Base-by-base conservation (phyloP, 2,113 vertebrate species). In the Poeciliopsis turrubarensis region DNA sequence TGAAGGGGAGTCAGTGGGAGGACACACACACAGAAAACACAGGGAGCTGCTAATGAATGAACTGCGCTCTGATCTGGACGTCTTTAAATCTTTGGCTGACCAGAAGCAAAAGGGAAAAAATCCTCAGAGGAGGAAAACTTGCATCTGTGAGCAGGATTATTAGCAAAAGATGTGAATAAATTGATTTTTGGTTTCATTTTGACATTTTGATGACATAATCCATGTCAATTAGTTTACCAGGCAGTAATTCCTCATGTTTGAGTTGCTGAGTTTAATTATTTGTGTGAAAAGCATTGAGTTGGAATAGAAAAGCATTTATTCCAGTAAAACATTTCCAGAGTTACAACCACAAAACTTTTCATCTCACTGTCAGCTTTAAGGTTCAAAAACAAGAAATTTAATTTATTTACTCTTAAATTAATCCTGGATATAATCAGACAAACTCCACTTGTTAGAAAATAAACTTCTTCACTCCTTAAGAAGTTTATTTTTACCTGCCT, bases 1-100 rank as follows among this genome's bases (percentile, higher is more conserved):
- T 86, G 84, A 87, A 80, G 71, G 39, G 41, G 65, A 77, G 85
- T 68, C 87, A 71, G 84, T 86, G 76, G 83, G 84, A 89, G 81
- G 84, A 86, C 57, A 69, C 62, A 73, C 75, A 66, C 39, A 3
- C 70, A 69, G 32, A n/a, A 64, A 67, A 70, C 71, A 74, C 60
- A 78, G 47, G 44, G 44, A 69, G 68, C 30, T 8, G 73, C 84
- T 85, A 79, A 87, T 82, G 83, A 90, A 70, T 79, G 72, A 81
- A 77, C 25, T 1, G 26, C 34, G 47, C 78, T 87, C 74, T 80
- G 41, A 83, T 88, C 65, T 26, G 44, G 34, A 68, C 44, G 27
- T 71, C 74, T 86, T 70, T 34, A 82, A 3, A 68, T 79, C 72
- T 81, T 76, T 65, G 60, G 51, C 67, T 30, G 73, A 69, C 22